Evolutionary conservation across 1,140 invertebrate genomes (phyloP).

Genomic region (Drosophila bipectinata): DNA sequence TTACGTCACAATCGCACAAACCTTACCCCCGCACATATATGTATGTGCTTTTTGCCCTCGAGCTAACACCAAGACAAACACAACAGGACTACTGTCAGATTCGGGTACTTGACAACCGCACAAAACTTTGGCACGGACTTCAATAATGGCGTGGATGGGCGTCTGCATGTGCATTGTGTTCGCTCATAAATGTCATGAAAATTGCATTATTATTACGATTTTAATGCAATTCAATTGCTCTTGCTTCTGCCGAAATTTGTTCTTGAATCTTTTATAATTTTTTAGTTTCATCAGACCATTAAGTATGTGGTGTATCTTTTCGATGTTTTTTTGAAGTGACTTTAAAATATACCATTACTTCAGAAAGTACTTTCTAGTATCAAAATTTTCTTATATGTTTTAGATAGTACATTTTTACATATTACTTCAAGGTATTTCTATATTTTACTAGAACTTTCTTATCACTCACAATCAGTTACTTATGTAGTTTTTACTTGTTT

Average conservation of each 20-base stretch:
- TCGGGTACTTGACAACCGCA: conserved; percentile 42
- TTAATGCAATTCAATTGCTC: conserved; percentile 66
- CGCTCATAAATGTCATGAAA: conserved; percentile 52
- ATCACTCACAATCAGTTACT: not conserved
- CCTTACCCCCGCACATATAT: not conserved
- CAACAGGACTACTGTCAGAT: conserved; percentile 6
- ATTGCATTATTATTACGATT: conserved; percentile 54
- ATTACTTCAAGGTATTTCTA: too few species aligned
- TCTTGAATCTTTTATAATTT: not conserved
- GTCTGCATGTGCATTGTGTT: not conserved
- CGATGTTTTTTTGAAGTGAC: too few species aligned
- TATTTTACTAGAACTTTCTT: too few species aligned
- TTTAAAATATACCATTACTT: too few species aligned
- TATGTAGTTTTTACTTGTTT: not conserved
- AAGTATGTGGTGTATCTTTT: too few species aligned
- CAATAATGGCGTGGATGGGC: conserved; percentile 13
- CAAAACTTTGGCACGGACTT: conserved; percentile 22
- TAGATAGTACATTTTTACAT: not conserved
- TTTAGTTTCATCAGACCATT: not conserved
- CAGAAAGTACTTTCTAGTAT: not conserved
- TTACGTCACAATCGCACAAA: conserved; percentile 19
- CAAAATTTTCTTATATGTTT: not conserved
- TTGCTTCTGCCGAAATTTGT: not conserved
- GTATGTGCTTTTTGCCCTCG: conserved; percentile 2
- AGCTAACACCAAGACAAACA: conserved; percentile 6